phyloP scores from a whole-genome alignment of 2,797 vertebrate species.

The Miopithecus talapoin region DNA sequence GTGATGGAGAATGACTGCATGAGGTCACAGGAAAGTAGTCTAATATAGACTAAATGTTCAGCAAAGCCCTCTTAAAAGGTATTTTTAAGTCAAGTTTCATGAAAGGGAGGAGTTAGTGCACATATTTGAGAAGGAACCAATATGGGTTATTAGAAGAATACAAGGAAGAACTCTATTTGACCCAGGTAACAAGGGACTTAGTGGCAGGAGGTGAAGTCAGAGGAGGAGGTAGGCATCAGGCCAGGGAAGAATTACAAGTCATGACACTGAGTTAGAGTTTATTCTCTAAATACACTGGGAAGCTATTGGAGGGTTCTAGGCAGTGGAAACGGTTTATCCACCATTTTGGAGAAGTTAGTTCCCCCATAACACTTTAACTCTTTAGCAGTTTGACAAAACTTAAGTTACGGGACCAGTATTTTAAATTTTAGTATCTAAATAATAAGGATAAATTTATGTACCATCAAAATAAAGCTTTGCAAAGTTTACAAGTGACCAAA shows the following conservation, averaged over 20 bases:
- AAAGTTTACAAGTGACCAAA: not conserved
- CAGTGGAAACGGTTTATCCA: not conserved
- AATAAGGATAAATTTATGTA: not conserved
- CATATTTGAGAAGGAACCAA: not conserved
- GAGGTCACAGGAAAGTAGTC: not conserved
- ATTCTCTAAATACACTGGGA: not conserved
- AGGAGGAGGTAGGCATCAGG: not conserved
- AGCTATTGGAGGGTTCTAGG: not conserved
- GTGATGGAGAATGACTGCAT: not conserved
- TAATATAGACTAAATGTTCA: not conserved
- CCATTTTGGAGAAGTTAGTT: not conserved
- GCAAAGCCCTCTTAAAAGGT: not conserved
- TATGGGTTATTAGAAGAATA: not conserved
- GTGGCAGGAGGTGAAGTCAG: not conserved
- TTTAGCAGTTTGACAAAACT: not conserved
- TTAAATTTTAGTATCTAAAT: not conserved
- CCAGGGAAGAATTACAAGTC: not conserved
- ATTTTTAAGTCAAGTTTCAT: not conserved
- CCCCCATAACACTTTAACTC: not conserved
- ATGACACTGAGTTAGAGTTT: not conserved
- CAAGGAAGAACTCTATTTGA: not conserved
- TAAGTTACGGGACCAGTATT: not conserved
- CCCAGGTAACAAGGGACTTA: not conserved
- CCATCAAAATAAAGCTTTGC: not conserved
- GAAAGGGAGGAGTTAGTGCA: not conserved